These are phyloP conservation scores for Lithosia quadra DNA, from an alignment of 2,888 invertebrate species.

Conservation along the genomic window DNA sequence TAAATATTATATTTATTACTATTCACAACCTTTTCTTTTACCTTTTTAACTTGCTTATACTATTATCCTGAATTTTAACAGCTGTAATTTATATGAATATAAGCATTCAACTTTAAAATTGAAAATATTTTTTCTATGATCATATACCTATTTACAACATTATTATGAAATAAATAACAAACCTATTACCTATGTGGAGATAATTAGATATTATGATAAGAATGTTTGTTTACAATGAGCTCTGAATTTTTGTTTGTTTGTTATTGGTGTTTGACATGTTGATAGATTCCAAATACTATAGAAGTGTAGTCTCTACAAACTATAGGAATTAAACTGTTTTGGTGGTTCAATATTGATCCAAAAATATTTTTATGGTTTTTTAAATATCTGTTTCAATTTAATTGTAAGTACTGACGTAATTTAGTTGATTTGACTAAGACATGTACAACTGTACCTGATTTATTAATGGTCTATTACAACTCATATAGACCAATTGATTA, in stretches of 20 bases:
- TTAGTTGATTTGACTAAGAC: not conserved
- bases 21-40: no score
- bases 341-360: not conserved
- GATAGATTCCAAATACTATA: not conserved
- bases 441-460: not conserved
- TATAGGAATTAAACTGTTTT: not conserved
- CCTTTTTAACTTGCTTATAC: no score
- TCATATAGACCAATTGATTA: slow-evolving; percentile 26
- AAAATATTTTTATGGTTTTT: not conserved
- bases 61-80: not conserved
- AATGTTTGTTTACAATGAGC: slow-evolving; percentile 10
- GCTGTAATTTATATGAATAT: not conserved
- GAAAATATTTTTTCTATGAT: not conserved
- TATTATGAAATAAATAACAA: slow-evolving; percentile 12
- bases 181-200: slow-evolving; percentile 5
- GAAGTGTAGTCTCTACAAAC: not conserved
- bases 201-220: slow-evolving; percentile 9
- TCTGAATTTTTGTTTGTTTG: not conserved
- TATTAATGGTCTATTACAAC: not conserved
- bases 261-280: slow-evolving; percentile 1
- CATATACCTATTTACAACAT: no score
- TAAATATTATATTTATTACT: no score
- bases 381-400: not conserved
- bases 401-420: not conserved
- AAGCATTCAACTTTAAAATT: not conserved